Evolutionary conservation across 2,113 vertebrate genomes (phyloP), one percentile per base, ranked within the genome.

Genomic region (Thermophis baileyi): DNA sequence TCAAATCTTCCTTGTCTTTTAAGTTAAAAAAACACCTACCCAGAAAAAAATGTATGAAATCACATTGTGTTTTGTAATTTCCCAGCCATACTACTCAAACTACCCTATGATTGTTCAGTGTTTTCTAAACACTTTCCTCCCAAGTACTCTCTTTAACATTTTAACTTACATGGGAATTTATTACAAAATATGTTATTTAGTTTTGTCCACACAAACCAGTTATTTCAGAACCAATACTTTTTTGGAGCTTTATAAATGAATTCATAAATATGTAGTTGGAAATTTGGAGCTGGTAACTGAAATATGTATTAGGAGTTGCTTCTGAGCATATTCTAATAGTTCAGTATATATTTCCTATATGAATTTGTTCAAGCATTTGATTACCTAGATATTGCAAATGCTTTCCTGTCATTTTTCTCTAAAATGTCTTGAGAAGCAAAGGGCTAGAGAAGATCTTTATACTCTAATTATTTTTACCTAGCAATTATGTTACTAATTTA

Each of bases 1-100:
- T 57, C 16, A 95, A 95, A 92, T 74, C 35, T 60, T 93, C 47
- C 3, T 25, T 74, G 3, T 49, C 47, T 46, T 92, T 74, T 89
- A 6, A 89, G 81, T 55, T 85, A 69, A 20, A 14, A 3, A 89
- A 53, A 20, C 8, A 0, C 57, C 18, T 86, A 22, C 4, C 85
- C 55, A 44, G 85, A 27, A 25, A 22, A 30, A 57, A 20, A 10
- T 46, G 46, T 30, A 47, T 89, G 55, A 88, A 63, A 88, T 63
- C 49, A 54, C 20, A 89, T 11, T 55, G 63, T 92, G 16, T 40
- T 89, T 92, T 85, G 87, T 89, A 53, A 57, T 85, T 30, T 85
- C 40, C 22, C 54, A 44, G 40, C 11, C 55, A 12, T 85, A 85
- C 30, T 74, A 57, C 50, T 85, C 88, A 55, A 47, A 16, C 18